A percentile compares a stretch with the other conserved stretches of the same genome.
Conservation (phyloP, 2,797 vertebrate species). For the Coccyzus lansbergi region DNA sequence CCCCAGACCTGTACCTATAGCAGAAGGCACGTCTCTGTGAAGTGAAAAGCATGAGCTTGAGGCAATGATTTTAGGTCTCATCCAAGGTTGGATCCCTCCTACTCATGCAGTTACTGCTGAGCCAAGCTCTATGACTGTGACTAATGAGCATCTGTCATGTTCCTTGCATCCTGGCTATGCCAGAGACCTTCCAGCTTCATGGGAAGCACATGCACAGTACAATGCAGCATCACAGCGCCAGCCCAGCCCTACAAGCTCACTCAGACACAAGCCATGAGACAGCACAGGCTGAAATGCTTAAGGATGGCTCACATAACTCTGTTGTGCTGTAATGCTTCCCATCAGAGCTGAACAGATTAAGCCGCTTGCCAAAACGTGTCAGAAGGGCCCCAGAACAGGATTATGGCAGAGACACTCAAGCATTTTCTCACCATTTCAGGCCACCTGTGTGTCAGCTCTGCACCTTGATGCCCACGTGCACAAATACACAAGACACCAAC, state of each 20-base stretch:
- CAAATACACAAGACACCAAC: neutral
- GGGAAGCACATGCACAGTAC: neutral
- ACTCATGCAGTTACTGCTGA: neutral
- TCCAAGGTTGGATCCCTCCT: neutral
- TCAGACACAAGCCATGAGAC: rapidly evolving
- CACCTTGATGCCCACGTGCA: neutral
- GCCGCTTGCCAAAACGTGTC: neutral
- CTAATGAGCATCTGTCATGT: neutral
- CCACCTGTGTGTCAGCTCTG: rapidly evolving
- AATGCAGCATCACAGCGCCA: rapidly evolving
- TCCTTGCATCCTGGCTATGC: neutral
- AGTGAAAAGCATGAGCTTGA: neutral
- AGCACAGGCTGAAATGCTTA: neutral
- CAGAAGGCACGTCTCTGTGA: neutral
- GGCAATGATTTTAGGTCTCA: neutral
- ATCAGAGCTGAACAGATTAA: neutral
- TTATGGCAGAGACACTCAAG: neutral
- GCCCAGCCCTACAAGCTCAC: neutral
- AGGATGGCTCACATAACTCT: neutral
- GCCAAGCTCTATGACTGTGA: neutral
- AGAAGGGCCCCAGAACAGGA: neutral
- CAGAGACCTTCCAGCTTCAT: neutral
- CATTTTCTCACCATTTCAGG: neutral
- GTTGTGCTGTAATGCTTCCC: neutral
- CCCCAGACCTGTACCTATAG: neutral